phyloP scores from a whole-genome alignment of 2,888 invertebrate genomes.

The Mongoloraphidia duomilia region DNA sequence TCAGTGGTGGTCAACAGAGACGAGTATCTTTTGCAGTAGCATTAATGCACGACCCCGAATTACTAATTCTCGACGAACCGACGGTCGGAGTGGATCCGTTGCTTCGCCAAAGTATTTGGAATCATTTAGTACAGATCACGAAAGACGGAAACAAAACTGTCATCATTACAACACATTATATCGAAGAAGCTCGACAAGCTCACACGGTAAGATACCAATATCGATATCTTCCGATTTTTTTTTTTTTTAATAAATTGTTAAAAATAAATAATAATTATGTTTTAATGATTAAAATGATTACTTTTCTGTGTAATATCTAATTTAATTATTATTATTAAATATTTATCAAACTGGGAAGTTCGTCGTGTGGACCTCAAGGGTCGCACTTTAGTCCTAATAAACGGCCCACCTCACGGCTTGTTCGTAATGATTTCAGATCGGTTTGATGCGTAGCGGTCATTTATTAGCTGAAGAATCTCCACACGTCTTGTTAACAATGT shows the following conservation, averaged over 20 bases:
- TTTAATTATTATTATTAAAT: too few species aligned
- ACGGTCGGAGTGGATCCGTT: slow-evolving; percentile 88
- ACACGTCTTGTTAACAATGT: slow-evolving; percentile 65
- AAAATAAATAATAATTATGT: too few species aligned
- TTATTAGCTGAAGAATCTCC: slow-evolving; percentile 85
- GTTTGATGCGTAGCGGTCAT: slow-evolving; percentile 84
- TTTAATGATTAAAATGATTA: too few species aligned
- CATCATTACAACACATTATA: slow-evolving; percentile 86
- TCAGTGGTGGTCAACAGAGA: slow-evolving; percentile 80
- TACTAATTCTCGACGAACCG: slow-evolving; percentile 83
- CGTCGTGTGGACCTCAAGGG: too few species aligned
- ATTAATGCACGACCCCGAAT: slow-evolving; percentile 82
- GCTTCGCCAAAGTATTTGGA: slow-evolving; percentile 86
- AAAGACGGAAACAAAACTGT: slow-evolving; percentile 84
- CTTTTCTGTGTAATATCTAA: too few species aligned
- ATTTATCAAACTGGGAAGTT: too few species aligned
- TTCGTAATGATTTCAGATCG: slow-evolving; percentile 49
- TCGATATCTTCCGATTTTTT: neutral
- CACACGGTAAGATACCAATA: slow-evolving; percentile 52
- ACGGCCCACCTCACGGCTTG: slow-evolving; percentile 6
- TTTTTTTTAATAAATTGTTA: too few species aligned
- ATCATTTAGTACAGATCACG: slow-evolving; percentile 79
- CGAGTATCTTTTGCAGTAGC: slow-evolving; percentile 86
- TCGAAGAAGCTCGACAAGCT: slow-evolving; percentile 86
- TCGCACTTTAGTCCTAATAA: too few species aligned